Evolutionary conservation across 2,888 invertebrate genomes (phyloP), one percentile per base, ranked within the genome.

Genomic region (Ethmia dodecea): DNA sequence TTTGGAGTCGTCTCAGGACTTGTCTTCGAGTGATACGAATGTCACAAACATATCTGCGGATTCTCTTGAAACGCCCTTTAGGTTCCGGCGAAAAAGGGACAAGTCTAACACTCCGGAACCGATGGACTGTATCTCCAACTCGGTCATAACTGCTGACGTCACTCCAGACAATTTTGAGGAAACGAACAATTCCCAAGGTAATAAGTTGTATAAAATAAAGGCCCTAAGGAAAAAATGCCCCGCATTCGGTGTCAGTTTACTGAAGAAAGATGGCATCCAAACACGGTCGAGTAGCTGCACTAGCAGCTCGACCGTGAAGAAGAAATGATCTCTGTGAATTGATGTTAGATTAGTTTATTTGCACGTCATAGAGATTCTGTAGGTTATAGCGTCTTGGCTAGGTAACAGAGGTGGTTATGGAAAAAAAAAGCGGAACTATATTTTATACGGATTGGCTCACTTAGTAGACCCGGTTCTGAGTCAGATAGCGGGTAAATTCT

Each of bases 1-100:
- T 13, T 52, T 81, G 5, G 81, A 80, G 38, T 58, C 72, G 1
- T 67, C 69, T 1, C 83, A 84, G 36, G 87, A 86, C 15, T 46
- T 86, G 40, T 86, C 87, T 27, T 86, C 87, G 18, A 86, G 86
- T 40, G 86, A 86, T 39, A 86, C 87, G 0, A 87, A 86, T 33
- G 71, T 84, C 3, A 86, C 86, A 0, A 86, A 86, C 48, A 77
- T 87, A 43, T 84, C 86, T 0, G 70, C 79, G 0, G 87, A 86
- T 33, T 84, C 86, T 0, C 55, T 87, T 1, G 86, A 87, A 26
- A 62, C 79, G 0, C 86, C 84, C 1, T 84, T 77, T 43, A 54
- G 86, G 16, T 86, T 87, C 38, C 49, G 86, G 9, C 69, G 86
- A 45, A 84, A 86, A 71, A 49, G 86, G 36, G 84, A 84, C 39